Base-by-base conservation (phyloP, 2,888 invertebrate species). In the Platerodrilus igneus region DNA sequence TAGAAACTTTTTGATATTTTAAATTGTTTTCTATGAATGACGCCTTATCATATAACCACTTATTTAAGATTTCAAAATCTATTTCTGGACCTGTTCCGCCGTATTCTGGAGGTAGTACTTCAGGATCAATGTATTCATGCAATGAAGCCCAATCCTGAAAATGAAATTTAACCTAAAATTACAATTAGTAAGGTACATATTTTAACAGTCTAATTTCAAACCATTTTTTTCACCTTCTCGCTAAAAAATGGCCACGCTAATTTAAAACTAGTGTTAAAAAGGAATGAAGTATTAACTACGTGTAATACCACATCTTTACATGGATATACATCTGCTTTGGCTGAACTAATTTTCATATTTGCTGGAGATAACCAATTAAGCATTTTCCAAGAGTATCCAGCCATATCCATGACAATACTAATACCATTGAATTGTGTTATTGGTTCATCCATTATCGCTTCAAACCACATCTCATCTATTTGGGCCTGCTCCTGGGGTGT, bases 41-140 rank as follows among this genome's bases (percentile, higher is more conserved):
- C 29, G 55, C 51, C 38, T 54, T 47, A 2, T 53, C 50, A 9
- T 53, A 47, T 8, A 64, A 35, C 13, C 48, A 28, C 14, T 49
- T 33, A 17, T 53, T 53, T 16, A 51, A 44, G 18, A 54, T 40
- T 2, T 51, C 35, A 23, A 51, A 56, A 23, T 51, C 36, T 11
- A 52, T 37, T 28, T 57, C 53, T 16, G 59, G 34, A 4, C 50
- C 41, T 1, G 61, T 63, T 1, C 84, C 84, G 0, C 82, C 82
- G 53, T 83, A 84, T 47, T 65, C 69, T 50, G 66, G 63, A 5
- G 77, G 76, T 43, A 77, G 57, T 45, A 63, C 64, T 21, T 67
- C 64, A 4, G 71, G 72, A 20, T 67, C 62, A 8, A 77, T 63
- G 55, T 72, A 67, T 33, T 68, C 55, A 48, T 76, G 73, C 1